Conservation (phyloP, 2,797 vertebrate genomes). For the Squalus acanthias region DNA sequence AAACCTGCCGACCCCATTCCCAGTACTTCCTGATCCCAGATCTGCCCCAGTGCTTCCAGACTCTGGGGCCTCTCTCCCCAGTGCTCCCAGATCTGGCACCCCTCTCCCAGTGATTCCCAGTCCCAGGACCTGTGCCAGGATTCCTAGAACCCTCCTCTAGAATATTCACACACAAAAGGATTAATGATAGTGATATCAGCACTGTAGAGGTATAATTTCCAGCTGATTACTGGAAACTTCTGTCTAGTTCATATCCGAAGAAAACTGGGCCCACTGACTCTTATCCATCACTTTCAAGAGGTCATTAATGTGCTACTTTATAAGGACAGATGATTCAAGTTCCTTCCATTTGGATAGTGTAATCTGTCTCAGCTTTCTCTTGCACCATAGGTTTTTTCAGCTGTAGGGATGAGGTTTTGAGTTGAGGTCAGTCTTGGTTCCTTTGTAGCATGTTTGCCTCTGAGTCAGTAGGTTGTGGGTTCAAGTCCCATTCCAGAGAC, state of each 20-base stretch:
- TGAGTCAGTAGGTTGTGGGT: background rate
- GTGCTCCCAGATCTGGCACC: background rate
- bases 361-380: constrained; percentile 21
- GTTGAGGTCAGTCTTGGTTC: background rate
- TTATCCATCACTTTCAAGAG: background rate
- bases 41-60: background rate
- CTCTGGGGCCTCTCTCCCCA: background rate
- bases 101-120: background rate
- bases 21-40: background rate
- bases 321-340: background rate
- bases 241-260: background rate
- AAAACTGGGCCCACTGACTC: background rate
- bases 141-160: background rate
- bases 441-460: background rate
- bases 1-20: too few species aligned
- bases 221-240: background rate
- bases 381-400: constrained; percentile 2
- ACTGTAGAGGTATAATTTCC: background rate
- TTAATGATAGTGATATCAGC: background rate
- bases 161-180: background rate
- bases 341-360: background rate
- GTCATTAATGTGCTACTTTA: background rate
- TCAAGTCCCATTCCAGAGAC: background rate
- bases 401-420: background rate
- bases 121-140: too few species aligned